Percentiles rank a stretch among this genome's conserved stretches.
Evolutionary conservation across 2,888 invertebrate species (phyloP).

Genomic region (Lagria hirta): DNA sequence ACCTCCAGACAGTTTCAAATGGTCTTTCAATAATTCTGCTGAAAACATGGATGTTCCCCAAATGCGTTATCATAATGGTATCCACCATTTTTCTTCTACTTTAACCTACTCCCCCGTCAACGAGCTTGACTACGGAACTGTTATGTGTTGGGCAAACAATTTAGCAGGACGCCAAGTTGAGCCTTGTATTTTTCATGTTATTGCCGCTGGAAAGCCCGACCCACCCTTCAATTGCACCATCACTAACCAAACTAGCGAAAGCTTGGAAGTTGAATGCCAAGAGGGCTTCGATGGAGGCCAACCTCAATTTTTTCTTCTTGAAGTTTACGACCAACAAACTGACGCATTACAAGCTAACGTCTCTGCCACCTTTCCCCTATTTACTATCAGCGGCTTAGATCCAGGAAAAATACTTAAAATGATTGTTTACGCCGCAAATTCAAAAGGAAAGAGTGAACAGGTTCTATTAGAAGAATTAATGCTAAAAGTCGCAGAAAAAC

Average conservation of each 20-base stretch:
- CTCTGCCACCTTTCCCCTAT: conserved; percentile 70
- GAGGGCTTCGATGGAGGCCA: conserved; percentile 79
- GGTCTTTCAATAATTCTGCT: conserved; percentile 88
- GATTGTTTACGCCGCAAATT: conserved; percentile 79
- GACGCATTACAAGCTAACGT: conserved; percentile 61
- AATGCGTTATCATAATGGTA: conserved; percentile 62
- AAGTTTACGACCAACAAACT: conserved; percentile 63
- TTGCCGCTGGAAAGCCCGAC: conserved; percentile 76
- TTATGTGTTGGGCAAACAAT: conserved; percentile 75
- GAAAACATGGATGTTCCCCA: conserved; percentile 76
- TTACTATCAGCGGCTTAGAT: conserved; percentile 76
- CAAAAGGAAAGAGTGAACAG: conserved; percentile 77
- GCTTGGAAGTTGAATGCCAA: conserved; percentile 72
- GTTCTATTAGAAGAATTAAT: conserved; percentile 72
- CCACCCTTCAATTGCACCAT: conserved; percentile 76
- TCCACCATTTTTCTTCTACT: conserved; percentile 62
- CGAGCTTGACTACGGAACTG: conserved; percentile 73
- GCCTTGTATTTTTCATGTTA: conserved; percentile 74
- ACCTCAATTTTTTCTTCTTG: conserved; percentile 70
- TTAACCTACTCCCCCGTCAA: conserved; percentile 75
- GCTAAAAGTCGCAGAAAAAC: conserved; percentile 73
- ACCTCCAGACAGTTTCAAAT: conserved; percentile 77
- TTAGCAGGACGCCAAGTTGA: conserved; percentile 69
- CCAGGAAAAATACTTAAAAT: conserved; percentile 78
- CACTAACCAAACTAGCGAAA: conserved; percentile 75